phyloP scores from a whole-genome alignment of 2,797 vertebrate genomes.

The Vipera ursinii region DNA sequence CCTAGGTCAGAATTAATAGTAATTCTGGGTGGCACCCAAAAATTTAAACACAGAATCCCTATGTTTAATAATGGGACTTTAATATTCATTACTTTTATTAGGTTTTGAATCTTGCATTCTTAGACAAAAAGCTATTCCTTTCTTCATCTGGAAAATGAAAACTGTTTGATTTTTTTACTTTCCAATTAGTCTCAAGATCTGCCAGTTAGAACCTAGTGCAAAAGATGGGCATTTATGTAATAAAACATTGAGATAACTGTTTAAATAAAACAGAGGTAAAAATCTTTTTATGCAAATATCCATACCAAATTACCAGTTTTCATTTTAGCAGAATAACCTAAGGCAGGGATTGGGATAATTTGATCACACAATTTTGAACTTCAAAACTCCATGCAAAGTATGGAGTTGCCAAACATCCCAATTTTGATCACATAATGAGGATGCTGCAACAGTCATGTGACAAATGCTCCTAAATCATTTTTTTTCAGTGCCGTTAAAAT shows the following conservation, averaged over 20 bases:
- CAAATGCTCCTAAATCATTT: background rate
- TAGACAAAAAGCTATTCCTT: background rate
- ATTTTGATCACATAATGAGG: background rate
- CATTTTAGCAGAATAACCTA: background rate
- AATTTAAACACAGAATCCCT: background rate
- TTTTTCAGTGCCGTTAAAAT: background rate
- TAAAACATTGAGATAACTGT: background rate
- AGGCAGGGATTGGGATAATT: background rate
- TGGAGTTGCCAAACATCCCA: background rate
- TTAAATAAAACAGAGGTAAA: background rate
- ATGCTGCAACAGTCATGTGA: background rate
- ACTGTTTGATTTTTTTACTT: background rate
- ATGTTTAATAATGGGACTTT: background rate
- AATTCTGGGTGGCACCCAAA: too few relatives aligned
- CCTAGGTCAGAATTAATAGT: background rate
- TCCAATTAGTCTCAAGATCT: background rate
- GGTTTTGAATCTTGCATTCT: background rate
- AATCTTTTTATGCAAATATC: background rate
- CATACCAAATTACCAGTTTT: background rate
- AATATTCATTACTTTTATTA: background rate
- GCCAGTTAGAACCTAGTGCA: background rate
- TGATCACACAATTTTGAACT: background rate
- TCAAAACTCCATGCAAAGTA: background rate
- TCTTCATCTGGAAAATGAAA: background rate
- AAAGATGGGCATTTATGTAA: background rate